Conservation (phyloP, 2,113 vertebrate genomes). For the pig (Sus scrofa) region T2T-Sscrofa CM000820.6:14957001-14957500, state of each 20-base stretch:
- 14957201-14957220: no score
- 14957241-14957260: no score
- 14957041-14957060: not conserved
- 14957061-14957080: not conserved
- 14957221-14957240: no score
- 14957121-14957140: no score
- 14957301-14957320: no score
- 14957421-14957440: not conserved
- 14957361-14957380: not conserved
- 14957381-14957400: not conserved
- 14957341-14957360: not conserved
- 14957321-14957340: no score
- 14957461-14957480: not conserved
- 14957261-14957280: no score
- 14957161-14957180: no score
- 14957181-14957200: no score
- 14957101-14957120: not conserved
- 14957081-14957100: not conserved
- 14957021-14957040: not conserved
- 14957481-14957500: not conserved
- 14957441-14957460: not conserved
- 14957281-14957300: no score
- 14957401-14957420: not conserved
- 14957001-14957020: not conserved
- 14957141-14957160: no score